Base-by-base conservation (phyloP, 1,140 invertebrate species). In the Drosophila ironensis region DNA sequence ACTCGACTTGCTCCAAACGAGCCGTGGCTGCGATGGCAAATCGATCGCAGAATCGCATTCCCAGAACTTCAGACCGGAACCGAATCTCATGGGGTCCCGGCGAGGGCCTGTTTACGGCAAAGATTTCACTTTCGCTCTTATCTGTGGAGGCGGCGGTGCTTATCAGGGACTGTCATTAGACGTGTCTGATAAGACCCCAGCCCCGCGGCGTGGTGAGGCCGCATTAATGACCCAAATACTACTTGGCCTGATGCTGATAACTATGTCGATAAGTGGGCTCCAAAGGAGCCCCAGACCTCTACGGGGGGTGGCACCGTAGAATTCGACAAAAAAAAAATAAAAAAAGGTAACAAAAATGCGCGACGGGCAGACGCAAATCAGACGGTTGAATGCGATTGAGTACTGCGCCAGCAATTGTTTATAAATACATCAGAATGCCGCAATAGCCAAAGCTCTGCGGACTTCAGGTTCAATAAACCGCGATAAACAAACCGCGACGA, bases 391-490 rank as follows among this genome's bases (percentile, higher is more conserved):
- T 25, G 27, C 17, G 11, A n/a, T n/a, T n/a, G 27, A n/a, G 14
- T 37, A 17, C 14, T 37, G n/a, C 2, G 14, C 42, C 33, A 7
- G 5, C 30, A 5, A 14, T 12, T 48, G 22, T 38, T 46, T 40
- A 47, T 28, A 38, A 24, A 59, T 30, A 33, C n/a, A n/a, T n/a
- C n/a, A n/a, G n/a, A n/a, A n/a, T n/a, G n/a, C n/a, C n/a, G n/a
- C n/a, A 56, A 75, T 81, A 82, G 67, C 53, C 35, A 12, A n/a
- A n/a, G n/a, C n/a, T n/a, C n/a, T n/a, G n/a, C n/a, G n/a, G n/a
- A n/a, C n/a, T 72, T 72, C 77, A 69, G 77, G 77, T 81, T 82
- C 77, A 82, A 72, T 69, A 77, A 69, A 76, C 72, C 51, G 68
- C n/a, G 40, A 52, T 41, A 46, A 75, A 64, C 35, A 61, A 63